Conservation (phyloP, 2,888 invertebrate genomes). For the Xylophagus ater region DNA sequence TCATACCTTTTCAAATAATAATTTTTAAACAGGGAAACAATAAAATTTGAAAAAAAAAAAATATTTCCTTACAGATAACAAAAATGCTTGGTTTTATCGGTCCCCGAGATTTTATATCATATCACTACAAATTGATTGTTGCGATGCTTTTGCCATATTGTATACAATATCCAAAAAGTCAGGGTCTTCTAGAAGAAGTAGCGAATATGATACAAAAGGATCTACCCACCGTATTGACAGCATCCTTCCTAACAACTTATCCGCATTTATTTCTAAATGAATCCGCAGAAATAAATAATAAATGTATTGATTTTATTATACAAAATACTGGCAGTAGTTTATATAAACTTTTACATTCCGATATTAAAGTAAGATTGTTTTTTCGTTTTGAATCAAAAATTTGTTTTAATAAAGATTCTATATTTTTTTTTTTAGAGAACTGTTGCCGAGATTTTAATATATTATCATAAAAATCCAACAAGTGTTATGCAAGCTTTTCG, state of each 20-base stretch:
- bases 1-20: no score
- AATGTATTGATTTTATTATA: constrained; percentile 53
- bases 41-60: background rate
- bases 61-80: constrained; percentile 38
- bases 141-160: constrained; percentile 53
- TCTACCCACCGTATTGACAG: constrained; percentile 49
- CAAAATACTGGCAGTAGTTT: constrained; percentile 46
- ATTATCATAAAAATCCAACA: constrained; percentile 34
- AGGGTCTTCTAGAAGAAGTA: constrained; percentile 52
- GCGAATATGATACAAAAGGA: constrained; percentile 47
- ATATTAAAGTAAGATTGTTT: constrained; percentile 34
- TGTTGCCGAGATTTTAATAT: constrained; percentile 35
- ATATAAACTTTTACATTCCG: constrained; percentile 49
- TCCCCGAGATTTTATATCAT: constrained; percentile 55
- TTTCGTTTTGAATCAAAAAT: background rate
- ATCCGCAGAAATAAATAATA: constrained; percentile 44
- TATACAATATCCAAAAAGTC: constrained; percentile 31
- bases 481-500: constrained; percentile 36
- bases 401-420: constrained; percentile 9
- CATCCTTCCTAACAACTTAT: constrained; percentile 59
- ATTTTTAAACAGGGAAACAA: no score
- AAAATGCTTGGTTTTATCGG: constrained; percentile 58
- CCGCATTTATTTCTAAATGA: constrained; percentile 58
- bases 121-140: constrained; percentile 56
- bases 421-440: constrained; percentile 28